phyloP scores from a whole-genome alignment of 1,140 invertebrate species.

The Drosophila littoralis region DNA sequence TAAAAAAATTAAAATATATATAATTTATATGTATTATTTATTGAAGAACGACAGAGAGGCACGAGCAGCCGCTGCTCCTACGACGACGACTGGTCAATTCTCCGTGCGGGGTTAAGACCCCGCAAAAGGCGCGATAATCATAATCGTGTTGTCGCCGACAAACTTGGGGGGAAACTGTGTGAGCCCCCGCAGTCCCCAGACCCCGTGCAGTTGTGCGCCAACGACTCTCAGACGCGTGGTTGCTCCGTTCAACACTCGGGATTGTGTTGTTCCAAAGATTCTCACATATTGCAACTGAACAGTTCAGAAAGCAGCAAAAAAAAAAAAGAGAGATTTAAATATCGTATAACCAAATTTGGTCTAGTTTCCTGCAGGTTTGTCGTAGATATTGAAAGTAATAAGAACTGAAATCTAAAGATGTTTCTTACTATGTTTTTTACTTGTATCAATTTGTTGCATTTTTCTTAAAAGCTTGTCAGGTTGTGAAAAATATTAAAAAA shows the following conservation, averaged over 20 bases:
- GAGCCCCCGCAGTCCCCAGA: background rate
- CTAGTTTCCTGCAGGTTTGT: background rate
- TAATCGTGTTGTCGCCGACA: conserved; percentile 42
- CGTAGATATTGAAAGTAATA: too few relatives aligned
- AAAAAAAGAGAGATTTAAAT: too few relatives aligned
- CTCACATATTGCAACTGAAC: background rate
- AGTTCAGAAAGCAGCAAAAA: background rate
- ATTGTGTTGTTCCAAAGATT: background rate
- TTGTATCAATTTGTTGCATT: too few relatives aligned
- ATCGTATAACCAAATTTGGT: too few relatives aligned
- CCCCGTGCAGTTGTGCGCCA: conserved; percentile 8
- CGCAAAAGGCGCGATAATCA: conserved; percentile 69
- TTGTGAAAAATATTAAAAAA: too few relatives aligned
- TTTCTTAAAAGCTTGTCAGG: too few relatives aligned
- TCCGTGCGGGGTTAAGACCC: conserved; percentile 74
- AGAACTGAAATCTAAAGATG: too few relatives aligned
- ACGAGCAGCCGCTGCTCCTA: conserved; percentile 41
- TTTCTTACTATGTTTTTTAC: too few relatives aligned
- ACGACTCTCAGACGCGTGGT: conserved; percentile 14
- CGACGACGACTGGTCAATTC: conserved; percentile 49
- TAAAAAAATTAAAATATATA: conserved; percentile 14
- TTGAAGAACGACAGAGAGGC: conserved; percentile 10
- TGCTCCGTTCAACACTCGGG: conserved; percentile 3
- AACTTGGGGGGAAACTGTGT: conserved; percentile 4
- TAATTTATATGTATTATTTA: conserved; percentile 12